Evolutionary conservation across 2,113 vertebrate species (phyloP), one percentile per base, ranked within the genome.

Genomic region (Archilochus colubris): DNA sequence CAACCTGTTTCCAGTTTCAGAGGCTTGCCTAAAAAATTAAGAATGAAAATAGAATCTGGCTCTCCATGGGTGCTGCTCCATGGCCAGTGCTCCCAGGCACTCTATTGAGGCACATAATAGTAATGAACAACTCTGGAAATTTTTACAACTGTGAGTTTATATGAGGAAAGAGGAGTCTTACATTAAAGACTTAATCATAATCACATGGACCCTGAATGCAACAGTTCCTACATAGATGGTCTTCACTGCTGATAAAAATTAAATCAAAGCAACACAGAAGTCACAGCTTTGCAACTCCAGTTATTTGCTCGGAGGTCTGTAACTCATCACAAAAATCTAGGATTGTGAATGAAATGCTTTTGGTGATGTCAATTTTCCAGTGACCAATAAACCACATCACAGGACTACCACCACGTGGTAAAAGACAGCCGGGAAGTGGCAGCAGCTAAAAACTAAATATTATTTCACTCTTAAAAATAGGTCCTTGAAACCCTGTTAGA

Each of bases 301-400:
- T 88, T 91, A 88, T 91, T 95, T 10, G 19, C 83, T 88, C 80
- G 62, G 62, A 91, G 76, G 63, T 80, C 95, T 96, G 43, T 90
- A 96, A 94, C 88, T 86, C 93, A 63, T 82, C 82, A 82, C 15
- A 14, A 95, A 89, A 89, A 84, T 93, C 91, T 90, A 54, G 96
- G 81, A 75, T 63, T 83, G 89, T 97, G 97, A 97, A 97, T 95
- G 94, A 97, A 96, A 97, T 93, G 91, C 88, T 95, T 96, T 93
- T 81, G 61, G 76, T 97, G 94, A 97, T 95, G 94, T 88, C 79
- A 88, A 82, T 88, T 97, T 97, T 97, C 96, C 96, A 97, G 91
- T 69, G 95, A 95, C 88, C 94, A 94, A 79, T 78, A 96, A 97
- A 97, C 97, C 97, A 97, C 97, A 97, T 97, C 94, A 97, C 69